Base-by-base conservation (phyloP, 2,888 invertebrate species). In the Drosophila histrio region DNA sequence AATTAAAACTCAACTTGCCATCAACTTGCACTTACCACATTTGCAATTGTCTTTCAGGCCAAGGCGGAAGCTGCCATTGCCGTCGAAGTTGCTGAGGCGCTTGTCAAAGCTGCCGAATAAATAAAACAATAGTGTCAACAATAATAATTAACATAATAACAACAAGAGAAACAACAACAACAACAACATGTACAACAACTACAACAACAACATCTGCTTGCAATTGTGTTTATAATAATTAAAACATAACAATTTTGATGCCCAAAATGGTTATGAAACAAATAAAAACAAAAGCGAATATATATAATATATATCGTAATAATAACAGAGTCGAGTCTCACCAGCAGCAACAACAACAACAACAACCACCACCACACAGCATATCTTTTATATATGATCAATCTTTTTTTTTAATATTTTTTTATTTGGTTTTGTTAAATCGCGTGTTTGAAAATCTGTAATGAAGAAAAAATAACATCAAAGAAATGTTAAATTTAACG, bases 21-120 rank as follows among this genome's bases (percentile, higher is more conserved):
- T 46, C 30, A 11, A 44, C 17, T 44, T 6, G 13, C 41, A 17
- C 11, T 28, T n/a, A 46, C 13, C 17, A 9, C 24, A 28, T 11
- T 24, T 49, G 15, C 32, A 21, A 39, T 34, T 50, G 8, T 43
- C 19, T 34, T 93, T 6, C 90, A 95, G 95, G 95, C 94, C 43
- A 94, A 93, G 91, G 98, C 98, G 13, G 97, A 98, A 93, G 99
- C 98, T 52, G 95, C 95, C 70, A 97, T 99, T 89, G 97, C 97
- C 32, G 93, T 99, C 7, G 99, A 99, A 93, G 98, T 98, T 54
- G 97, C 96, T 52, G 98, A 99, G 92, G 98, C 98, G 79, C 93
- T 99, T 81, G 95, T 97, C 56, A 97, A 96, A 92, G 98, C 98
- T 71, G 93, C 94, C 64, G 93, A 93, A 91, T 94, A 94, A 93